These are phyloP conservation scores for Ia io DNA, from an alignment of 2,113 vertebrate species.

Conservation along the genomic window DNA sequence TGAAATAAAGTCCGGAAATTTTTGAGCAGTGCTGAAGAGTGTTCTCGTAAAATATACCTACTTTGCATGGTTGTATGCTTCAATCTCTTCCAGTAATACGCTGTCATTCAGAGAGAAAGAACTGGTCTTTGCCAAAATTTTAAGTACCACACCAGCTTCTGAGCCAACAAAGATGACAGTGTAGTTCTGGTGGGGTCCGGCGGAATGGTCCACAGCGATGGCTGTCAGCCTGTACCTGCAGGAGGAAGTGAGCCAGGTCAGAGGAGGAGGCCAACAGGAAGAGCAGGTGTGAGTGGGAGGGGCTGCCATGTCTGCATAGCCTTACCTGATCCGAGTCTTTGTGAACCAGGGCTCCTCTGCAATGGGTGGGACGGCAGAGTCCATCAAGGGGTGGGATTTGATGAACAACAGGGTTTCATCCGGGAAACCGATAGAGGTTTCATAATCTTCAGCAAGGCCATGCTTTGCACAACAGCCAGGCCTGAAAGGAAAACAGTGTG, in stretches of 20 bases:
- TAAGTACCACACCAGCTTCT: slow-evolving; percentile 94
- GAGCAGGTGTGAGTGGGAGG: fast-evolving
- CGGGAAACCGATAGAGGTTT: slow-evolving; percentile 96
- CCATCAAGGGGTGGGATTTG: slow-evolving; percentile 98
- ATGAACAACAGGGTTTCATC: slow-evolving; percentile 97
- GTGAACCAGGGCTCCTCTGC: slow-evolving; percentile 98
- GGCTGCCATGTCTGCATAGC: fast-evolving
- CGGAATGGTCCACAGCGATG: slow-evolving; percentile 92
- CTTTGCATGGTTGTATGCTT: slow-evolving; percentile 96
- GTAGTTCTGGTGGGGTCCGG: slow-evolving; percentile 95
- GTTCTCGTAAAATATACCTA: slow-evolving; percentile 80
- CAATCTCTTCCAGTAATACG: slow-evolving; percentile 96
- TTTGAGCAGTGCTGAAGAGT: neutral
- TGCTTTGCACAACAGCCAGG: slow-evolving; percentile 97
- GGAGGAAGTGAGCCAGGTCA: neutral
- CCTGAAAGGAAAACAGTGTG: slow-evolving; percentile 80
- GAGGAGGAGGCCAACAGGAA: fast-evolving
- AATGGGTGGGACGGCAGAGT: slow-evolving; percentile 92
- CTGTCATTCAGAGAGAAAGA: slow-evolving; percentile 92
- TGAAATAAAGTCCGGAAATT: neutral
- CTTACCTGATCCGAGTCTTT: slow-evolving; percentile 96
- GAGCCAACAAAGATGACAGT: slow-evolving; percentile 97
- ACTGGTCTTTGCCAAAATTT: slow-evolving; percentile 95
- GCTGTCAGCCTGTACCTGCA: slow-evolving; percentile 93
- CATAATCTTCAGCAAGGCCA: slow-evolving; percentile 90